A percentile compares a stretch with the other conserved stretches of the same genome.
Evolutionary conservation across 2,888 invertebrate genomes (phyloP).

Genomic region (Pandemis corylana): DNA sequence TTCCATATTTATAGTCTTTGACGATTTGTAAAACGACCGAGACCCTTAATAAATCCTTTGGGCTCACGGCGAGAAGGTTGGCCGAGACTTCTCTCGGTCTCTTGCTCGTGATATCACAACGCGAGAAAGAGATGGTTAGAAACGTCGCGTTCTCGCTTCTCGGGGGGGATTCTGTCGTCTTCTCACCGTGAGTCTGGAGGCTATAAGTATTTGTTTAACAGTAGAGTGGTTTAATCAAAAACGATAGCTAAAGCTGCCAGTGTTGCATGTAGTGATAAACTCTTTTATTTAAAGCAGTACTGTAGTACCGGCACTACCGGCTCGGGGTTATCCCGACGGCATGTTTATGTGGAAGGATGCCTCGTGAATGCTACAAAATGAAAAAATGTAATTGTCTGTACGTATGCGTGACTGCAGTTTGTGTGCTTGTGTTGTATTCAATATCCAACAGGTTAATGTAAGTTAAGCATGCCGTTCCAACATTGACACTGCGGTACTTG

Average conservation of each 20-base stretch:
- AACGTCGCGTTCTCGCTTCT: too few relatives aligned
- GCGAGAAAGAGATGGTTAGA: too few relatives aligned
- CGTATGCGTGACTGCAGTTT: slow-evolving; percentile 52
- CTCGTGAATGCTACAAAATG: slow-evolving; percentile 39
- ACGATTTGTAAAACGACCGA: slow-evolving; percentile 20
- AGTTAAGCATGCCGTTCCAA: slow-evolving; percentile 52
- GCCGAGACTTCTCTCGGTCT: too few relatives aligned
- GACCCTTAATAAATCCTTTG: neutral
- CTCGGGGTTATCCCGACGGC: slow-evolving; percentile 53
- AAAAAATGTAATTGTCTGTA: slow-evolving; percentile 48
- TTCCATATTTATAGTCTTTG: slow-evolving; percentile 40
- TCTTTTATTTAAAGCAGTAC: slow-evolving; percentile 52
- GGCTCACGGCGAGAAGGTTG: too few relatives aligned
- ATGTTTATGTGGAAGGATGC: slow-evolving; percentile 49
- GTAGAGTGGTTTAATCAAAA: slow-evolving; percentile 22
- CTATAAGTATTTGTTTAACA: slow-evolving; percentile 17
- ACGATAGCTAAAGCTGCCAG: slow-evolving; percentile 55
- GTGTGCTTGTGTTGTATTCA: slow-evolving; percentile 68
- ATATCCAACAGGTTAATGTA: slow-evolving; percentile 60
- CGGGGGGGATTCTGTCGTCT: too few relatives aligned
- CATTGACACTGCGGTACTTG: slow-evolving; percentile 43
- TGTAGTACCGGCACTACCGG: slow-evolving; percentile 52
- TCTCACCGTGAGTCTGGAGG: too few relatives aligned
- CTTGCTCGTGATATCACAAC: too few relatives aligned
- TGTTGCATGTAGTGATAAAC: slow-evolving; percentile 55